Base-by-base conservation (phyloP, 2,113 vertebrate species). In the Gallinago paraguaiae region DNA sequence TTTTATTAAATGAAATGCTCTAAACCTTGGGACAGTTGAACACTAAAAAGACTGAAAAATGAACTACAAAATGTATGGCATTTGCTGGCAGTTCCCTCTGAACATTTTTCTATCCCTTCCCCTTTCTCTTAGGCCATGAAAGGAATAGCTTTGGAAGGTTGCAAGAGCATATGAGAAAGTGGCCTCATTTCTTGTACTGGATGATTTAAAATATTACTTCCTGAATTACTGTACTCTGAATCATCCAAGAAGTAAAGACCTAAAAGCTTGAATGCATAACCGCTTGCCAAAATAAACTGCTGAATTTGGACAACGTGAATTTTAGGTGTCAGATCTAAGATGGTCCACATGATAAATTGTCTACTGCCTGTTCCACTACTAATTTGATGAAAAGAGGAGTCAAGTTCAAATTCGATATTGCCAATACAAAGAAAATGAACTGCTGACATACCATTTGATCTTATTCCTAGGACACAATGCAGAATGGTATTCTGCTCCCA, bases 151-250 rank as follows among this genome's bases (percentile, higher is more conserved):
- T 85, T 87, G 82, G 77, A 87, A 86, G 75, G 74, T 12, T 92
- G 56, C 63, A 90, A 61, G 11, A 88, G 75, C 61, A 83, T 68
- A 67, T 45, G 60, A 91, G 57, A 95, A 94, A 90, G 71, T 78
- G 54, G 75, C 53, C 82, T 92, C 74, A 54, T 92, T 96, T 80
- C 82, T 93, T 67, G 22, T 50, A 76, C 82, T 75, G 68, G 37
- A 69, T 90, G 71, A 84, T 96, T 91, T 94, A 91, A 95, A 97
- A 92, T 97, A 95, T 83, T 88, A 69, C 80, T 88, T 95, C 92
- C 90, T 93, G 93, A 94, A 88, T 93, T 91, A 83, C 82, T 94
- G 57, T 59, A 30, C 65, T 89, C 81, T 75, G 57, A 81, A 65
- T 94, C 14, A 5, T 92, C 61, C 88, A 96, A 92, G 80, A 96